Conservation (phyloP, 2,888 invertebrate genomes). For the Myopa testacea region DNA sequence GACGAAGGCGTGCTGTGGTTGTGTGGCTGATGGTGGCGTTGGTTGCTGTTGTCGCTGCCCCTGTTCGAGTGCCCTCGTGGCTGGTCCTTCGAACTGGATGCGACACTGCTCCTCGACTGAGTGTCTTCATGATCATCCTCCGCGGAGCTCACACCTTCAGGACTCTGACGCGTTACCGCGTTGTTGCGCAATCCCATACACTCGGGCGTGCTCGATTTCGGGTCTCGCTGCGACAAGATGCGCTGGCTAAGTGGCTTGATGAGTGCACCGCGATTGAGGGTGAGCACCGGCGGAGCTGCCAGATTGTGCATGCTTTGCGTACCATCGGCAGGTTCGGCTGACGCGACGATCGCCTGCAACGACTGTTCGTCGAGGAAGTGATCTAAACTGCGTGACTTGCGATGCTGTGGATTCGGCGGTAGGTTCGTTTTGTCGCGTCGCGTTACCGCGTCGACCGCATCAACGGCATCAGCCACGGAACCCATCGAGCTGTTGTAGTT, state of each 20-base stretch:
- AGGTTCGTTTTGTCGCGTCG: slow-evolving; percentile 59
- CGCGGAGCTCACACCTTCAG: slow-evolving; percentile 67
- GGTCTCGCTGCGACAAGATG: slow-evolving; percentile 52
- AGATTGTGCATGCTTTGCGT: slow-evolving; percentile 67
- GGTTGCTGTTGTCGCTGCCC: slow-evolving; percentile 36
- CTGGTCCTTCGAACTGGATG: slow-evolving; percentile 6
- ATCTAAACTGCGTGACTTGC: slow-evolving; percentile 75
- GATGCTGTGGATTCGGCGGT: slow-evolving; percentile 61
- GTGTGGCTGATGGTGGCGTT: slow-evolving; percentile 43
- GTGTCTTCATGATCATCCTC: slow-evolving; percentile 62
- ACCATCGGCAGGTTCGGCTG: slow-evolving; percentile 58
- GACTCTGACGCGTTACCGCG: slow-evolving; percentile 60
- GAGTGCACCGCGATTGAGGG: slow-evolving; percentile 40
- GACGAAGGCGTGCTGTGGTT: slow-evolving; percentile 55
- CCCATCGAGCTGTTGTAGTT: slow-evolving; percentile 41
- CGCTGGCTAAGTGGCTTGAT: slow-evolving; percentile 49
- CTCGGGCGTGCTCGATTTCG: slow-evolving; percentile 64
- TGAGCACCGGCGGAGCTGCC: slow-evolving; percentile 57
- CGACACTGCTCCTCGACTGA: slow-evolving; percentile 47
- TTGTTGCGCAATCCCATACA: slow-evolving; percentile 47
- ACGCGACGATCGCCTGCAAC: slow-evolving; percentile 60
- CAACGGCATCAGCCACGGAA: slow-evolving; percentile 43
- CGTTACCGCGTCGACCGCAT: slow-evolving; percentile 50
- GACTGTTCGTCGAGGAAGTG: slow-evolving; percentile 71
- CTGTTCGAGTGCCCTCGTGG: slow-evolving; percentile 37